A percentile compares a stretch with the other conserved stretches of the same genome.
phyloP scores from a whole-genome alignment of 1,140 invertebrate species.

The Sycophila sp. region DNA sequence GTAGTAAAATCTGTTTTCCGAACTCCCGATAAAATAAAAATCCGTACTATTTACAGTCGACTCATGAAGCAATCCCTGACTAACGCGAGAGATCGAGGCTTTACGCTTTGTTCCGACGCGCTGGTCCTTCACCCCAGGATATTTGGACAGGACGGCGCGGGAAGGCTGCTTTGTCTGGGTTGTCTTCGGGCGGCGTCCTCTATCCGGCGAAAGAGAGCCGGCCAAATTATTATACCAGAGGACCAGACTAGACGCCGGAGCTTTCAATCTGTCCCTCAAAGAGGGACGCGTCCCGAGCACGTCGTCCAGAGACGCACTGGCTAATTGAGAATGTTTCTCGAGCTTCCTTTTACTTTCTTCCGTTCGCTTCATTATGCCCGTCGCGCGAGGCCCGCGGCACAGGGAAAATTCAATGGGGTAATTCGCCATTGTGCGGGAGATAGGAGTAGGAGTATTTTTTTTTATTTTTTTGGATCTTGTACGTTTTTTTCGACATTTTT shows the following conservation, averaged over 20 bases:
- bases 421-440: not conserved
- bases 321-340: not conserved
- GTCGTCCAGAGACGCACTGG: not conserved
- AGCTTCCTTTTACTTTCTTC: not conserved
- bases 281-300: not conserved
- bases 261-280: conserved; percentile 19
- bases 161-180: conserved; percentile 1
- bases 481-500: too few relatives aligned
- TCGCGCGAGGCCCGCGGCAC: too few relatives aligned
- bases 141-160: conserved; percentile 23
- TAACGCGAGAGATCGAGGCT: too few relatives aligned
- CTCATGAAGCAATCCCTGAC: too few relatives aligned
- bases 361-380: too few relatives aligned
- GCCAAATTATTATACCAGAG: conserved; percentile 18
- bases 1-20: too few relatives aligned
- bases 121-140: conserved; percentile 3
- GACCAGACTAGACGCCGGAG: not conserved
- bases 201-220: not conserved
- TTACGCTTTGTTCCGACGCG: too few relatives aligned
- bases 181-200: not conserved
- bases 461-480: too few relatives aligned
- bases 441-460: not conserved
- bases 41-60: too few relatives aligned
- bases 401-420: conserved; percentile 6
- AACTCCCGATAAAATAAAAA: too few relatives aligned